Conservation (phyloP, 2,888 invertebrate species). For the Drosophila multiciliata region DNA sequence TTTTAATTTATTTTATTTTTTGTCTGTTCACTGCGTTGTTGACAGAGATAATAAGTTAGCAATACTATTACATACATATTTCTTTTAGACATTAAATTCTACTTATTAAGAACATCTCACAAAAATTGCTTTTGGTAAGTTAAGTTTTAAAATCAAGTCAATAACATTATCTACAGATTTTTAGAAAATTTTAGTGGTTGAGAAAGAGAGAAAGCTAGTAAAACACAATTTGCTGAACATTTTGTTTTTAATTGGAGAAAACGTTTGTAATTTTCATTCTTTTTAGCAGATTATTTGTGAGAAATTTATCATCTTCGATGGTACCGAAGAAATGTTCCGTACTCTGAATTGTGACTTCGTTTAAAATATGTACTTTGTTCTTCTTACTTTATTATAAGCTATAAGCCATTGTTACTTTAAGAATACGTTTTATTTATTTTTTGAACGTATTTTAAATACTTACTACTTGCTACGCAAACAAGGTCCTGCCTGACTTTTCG, state of each 20-base stretch:
- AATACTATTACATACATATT: slow-evolving; percentile 48
- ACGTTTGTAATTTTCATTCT: neutral
- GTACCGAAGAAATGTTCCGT: slow-evolving; percentile 46
- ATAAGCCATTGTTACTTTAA: slow-evolving; percentile 59
- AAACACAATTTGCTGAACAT: neutral
- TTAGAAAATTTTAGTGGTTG: neutral
- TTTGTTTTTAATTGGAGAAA: slow-evolving; percentile 1
- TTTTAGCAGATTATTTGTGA: slow-evolving; percentile 11
- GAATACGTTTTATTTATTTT: slow-evolving; percentile 31
- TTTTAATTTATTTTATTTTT: slow-evolving; percentile 27
- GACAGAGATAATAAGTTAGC: slow-evolving; percentile 45
- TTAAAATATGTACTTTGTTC: slow-evolving; percentile 33
- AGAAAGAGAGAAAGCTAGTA: neutral
- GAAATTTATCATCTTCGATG: slow-evolving; percentile 47
- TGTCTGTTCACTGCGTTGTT: slow-evolving; percentile 39
- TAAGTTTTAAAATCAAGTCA: neutral
- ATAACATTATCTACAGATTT: slow-evolving; percentile 5
- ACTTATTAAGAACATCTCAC: slow-evolving; percentile 24
- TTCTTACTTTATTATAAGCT: slow-evolving; percentile 56
- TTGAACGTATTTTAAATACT: slow-evolving; percentile 52
- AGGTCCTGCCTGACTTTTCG: slow-evolving; percentile 81
- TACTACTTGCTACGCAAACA: slow-evolving; percentile 71
- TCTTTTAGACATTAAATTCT: slow-evolving; percentile 35
- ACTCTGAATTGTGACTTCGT: slow-evolving; percentile 37
- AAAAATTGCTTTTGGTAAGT: slow-evolving; percentile 15